phyloP scores from a whole-genome alignment of 2,797 vertebrate genomes.

The Sarcophilus harrisii region DNA sequence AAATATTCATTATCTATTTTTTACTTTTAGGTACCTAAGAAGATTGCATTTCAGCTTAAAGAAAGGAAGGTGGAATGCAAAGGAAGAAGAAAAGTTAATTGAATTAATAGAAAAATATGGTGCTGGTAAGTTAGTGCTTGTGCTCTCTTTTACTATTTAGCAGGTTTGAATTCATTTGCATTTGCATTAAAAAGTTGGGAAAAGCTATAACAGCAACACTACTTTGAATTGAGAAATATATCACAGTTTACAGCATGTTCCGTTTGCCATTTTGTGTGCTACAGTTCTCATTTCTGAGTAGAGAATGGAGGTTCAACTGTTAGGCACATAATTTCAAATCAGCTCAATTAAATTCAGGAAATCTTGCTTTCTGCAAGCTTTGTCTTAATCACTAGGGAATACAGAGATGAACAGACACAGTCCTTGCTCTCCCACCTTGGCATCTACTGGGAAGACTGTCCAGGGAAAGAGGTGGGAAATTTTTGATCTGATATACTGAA shows the following conservation, averaged over 20 bases:
- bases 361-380: not conserved
- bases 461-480: not conserved
- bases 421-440: not conserved
- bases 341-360: not conserved
- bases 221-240: not conserved
- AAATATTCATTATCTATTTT: not conserved
- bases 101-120: conserved; percentile 91
- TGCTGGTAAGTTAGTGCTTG: conserved; percentile 85
- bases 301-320: not conserved
- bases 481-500: not conserved
- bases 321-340: not conserved
- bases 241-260: not conserved
- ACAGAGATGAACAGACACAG: not conserved
- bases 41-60: conserved; percentile 87
- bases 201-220: not conserved
- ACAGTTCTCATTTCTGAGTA: not conserved
- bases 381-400: not conserved
- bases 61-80: conserved; percentile 88
- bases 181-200: not conserved
- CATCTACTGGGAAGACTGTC: not conserved
- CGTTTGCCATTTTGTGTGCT: not conserved
- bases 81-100: conserved; percentile 88
- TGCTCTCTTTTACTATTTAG: accelerated
- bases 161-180: not conserved
- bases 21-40: conserved; percentile 89